Evolutionary conservation across 2,888 invertebrate genomes (phyloP).

Genomic region (Pandemis corylana): DNA sequence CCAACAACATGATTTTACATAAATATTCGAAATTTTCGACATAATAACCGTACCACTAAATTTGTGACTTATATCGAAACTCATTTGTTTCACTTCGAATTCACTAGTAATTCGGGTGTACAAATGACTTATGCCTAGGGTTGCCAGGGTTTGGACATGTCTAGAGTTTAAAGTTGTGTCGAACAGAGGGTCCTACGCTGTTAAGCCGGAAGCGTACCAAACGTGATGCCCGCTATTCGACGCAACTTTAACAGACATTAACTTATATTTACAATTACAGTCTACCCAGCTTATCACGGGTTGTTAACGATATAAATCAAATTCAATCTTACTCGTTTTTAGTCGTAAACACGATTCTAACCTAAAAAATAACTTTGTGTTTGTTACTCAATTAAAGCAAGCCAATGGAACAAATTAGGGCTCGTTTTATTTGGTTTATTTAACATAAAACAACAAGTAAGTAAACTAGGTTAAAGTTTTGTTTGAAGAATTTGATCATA

Average conservation of each 20-base stretch:
- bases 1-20: conserved; percentile 25
- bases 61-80: conserved; percentile 34
- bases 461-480: too few relatives aligned
- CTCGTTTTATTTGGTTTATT: too few relatives aligned
- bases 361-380: neutral
- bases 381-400: too few relatives aligned
- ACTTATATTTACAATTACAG: neutral
- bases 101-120: conserved; percentile 34
- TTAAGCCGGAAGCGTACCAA: neutral
- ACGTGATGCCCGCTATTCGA: neutral
- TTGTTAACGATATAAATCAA: neutral
- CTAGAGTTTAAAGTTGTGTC: neutral
- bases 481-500: too few relatives aligned
- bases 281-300: neutral
- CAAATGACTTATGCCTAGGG: conserved; percentile 20
- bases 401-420: neutral
- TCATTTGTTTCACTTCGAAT: conserved; percentile 37
- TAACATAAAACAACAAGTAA: too few relatives aligned
- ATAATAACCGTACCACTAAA: conserved; percentile 34
- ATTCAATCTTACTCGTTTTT: neutral
- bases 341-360: neutral
- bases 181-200: neutral
- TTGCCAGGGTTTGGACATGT: conserved; percentile 5
- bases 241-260: neutral
- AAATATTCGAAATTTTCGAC: conserved; percentile 28